Base-by-base conservation (phyloP, 2,888 invertebrate genomes). In the Carcina quercana region DNA sequence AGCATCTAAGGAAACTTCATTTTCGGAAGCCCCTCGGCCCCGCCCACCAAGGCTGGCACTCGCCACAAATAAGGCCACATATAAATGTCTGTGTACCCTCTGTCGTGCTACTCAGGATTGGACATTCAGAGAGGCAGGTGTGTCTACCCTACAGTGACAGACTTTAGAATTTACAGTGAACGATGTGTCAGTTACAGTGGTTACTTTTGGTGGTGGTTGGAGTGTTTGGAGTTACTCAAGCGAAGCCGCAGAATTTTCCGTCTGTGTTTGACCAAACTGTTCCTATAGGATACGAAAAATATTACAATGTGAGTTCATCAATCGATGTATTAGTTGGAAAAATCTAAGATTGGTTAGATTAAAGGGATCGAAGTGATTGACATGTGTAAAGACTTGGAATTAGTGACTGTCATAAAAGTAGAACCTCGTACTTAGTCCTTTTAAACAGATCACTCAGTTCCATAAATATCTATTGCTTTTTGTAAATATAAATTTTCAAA, bases 291-390 rank as follows among this genome's bases (percentile, higher is more conserved):
- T 71, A 76, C 45, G 69, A 87, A 10, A 87, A 87, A 62, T 88
- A 88, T 67, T 87, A 88, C 25, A 33, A 37, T 68, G 89, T 89
- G 78, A 87, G 88, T 38, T 29, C 27, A 78, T 27, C 7, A 32
- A 19, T 31, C 19, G 30, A 7, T 30, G 12, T 10, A n/a, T n/a
- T n/a, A n/a, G n/a, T n/a, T n/a, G n/a, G n/a, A n/a, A n/a, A n/a
- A n/a, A n/a, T n/a, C n/a, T n/a, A n/a, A n/a, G n/a, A n/a, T n/a
- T n/a, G n/a, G n/a, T n/a, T n/a, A n/a, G n/a, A n/a, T n/a, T n/a
- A n/a, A n/a, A n/a, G n/a, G n/a, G n/a, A n/a, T n/a, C n/a, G n/a
- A n/a, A n/a, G n/a, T n/a, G n/a, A n/a, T n/a, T n/a, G n/a, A n/a
- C n/a, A n/a, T n/a, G n/a, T n/a, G n/a, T n/a, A n/a, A n/a, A n/a